These are phyloP conservation scores for Thyatira batis DNA, from an alignment of 2,888 invertebrate genomes.

Conservation along the genomic window DNA sequence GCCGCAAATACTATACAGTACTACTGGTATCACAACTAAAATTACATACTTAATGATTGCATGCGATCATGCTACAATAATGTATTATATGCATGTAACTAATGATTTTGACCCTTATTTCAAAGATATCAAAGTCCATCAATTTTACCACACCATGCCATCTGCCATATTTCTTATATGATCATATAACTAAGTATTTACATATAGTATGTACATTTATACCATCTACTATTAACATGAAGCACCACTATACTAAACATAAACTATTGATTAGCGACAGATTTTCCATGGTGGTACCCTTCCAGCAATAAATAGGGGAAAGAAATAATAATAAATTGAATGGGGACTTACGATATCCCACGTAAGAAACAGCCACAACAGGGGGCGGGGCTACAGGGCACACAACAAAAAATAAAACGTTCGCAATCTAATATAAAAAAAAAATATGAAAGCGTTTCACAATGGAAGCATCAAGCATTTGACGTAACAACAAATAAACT, in stretches of 20 bases:
- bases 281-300: constrained; percentile 24
- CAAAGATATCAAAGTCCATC: too few species aligned
- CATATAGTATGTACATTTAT: neutral
- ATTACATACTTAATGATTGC: too few species aligned
- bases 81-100: too few species aligned
- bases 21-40: too few species aligned
- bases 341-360: constrained; percentile 81
- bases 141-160: too few species aligned
- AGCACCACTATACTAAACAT: constrained; percentile 18
- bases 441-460: constrained; percentile 15
- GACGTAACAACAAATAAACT: constrained; percentile 5
- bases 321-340: constrained; percentile 43
- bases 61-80: too few species aligned
- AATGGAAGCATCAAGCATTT: constrained; percentile 12
- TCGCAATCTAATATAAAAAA: constrained; percentile 35
- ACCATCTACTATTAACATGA: constrained; percentile 1
- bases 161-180: too few species aligned
- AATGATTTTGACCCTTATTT: too few species aligned
- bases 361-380: constrained; percentile 82
- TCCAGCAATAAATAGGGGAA: constrained; percentile 6
- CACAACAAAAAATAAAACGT: constrained; percentile 67
- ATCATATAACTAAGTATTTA: neutral
- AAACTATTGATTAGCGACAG: constrained; percentile 10
- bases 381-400: constrained; percentile 76
- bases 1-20: neutral